Conservation (phyloP, 1,140 invertebrate species). For the Brachionus angularis region DNA sequence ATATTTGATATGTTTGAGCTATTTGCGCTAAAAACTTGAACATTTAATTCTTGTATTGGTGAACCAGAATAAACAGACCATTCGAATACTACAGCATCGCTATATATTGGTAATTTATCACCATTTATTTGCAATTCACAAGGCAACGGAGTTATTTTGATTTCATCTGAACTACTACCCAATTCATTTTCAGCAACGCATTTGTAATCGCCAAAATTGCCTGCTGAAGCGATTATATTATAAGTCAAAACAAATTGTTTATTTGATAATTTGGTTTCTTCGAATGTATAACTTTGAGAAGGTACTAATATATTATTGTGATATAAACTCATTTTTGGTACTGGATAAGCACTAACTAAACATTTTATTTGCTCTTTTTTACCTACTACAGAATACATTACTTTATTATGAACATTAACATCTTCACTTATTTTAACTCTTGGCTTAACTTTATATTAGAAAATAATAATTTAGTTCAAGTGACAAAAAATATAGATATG, state of each 20-base stretch:
- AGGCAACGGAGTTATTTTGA: not conserved
- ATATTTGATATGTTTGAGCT: slow-evolving; percentile 6
- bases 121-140: not conserved
- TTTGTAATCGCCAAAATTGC: slow-evolving; percentile 15
- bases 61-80: slow-evolving; percentile 38
- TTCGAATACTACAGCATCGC: slow-evolving; percentile 37
- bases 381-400: slow-evolving; percentile 24
- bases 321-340: not conserved
- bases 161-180: not conserved
- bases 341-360: not conserved
- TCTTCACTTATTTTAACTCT: not conserved
- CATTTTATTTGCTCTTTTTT: slow-evolving; percentile 33
- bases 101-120: slow-evolving; percentile 22
- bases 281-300: not conserved
- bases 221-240: not conserved
- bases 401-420: slow-evolving; percentile 13
- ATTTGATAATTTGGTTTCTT: not conserved
- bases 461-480: too few species aligned
- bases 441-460: too few species aligned
- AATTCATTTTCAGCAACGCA: slow-evolving; percentile 34
- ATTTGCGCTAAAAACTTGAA: slow-evolving; percentile 23
- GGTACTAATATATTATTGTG: not conserved
- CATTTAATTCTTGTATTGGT: slow-evolving; percentile 31
- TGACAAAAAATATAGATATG: too few species aligned
- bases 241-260: slow-evolving; percentile 1